These are phyloP conservation scores for Babylonia areolata DNA, from an alignment of 1,140 invertebrate species.

Conservation along the genomic window DNA sequence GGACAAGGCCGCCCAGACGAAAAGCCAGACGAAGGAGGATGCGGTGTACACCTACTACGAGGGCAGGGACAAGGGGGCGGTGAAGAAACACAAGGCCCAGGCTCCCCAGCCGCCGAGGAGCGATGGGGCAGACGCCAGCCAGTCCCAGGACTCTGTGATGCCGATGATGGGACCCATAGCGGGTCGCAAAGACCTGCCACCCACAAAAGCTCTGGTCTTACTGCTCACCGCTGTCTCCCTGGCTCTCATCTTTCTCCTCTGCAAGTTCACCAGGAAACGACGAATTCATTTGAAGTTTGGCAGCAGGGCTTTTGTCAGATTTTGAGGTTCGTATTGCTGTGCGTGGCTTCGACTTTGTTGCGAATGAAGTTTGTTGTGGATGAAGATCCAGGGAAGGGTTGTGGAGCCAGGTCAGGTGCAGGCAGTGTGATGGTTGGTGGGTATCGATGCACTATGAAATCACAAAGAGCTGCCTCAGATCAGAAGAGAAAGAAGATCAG, in stretches of 20 bases:
- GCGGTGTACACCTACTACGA: slow-evolving; percentile 52
- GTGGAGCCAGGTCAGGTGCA: no score
- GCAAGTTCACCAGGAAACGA: slow-evolving; percentile 61
- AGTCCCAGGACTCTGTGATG: not conserved
- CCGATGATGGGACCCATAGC: not conserved
- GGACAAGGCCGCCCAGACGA: slow-evolving; percentile 43
- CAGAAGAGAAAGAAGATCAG: no score
- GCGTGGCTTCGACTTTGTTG: no score
- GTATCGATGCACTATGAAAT: no score
- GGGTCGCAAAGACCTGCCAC: slow-evolving; percentile 32
- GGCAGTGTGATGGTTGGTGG: no score
- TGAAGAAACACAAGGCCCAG: slow-evolving; percentile 27
- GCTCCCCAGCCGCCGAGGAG: slow-evolving; percentile 15
- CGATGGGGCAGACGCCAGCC: not conserved
- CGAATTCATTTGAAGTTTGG: slow-evolving; percentile 60
- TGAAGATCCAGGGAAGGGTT: no score
- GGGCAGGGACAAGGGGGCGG: slow-evolving; percentile 32
- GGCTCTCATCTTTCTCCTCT: slow-evolving; percentile 62
- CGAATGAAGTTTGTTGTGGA: no score
- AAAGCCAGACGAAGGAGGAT: slow-evolving; percentile 49
- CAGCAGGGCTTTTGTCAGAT: slow-evolving; percentile 19
- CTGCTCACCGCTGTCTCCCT: slow-evolving; percentile 48
- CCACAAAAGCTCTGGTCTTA: slow-evolving; percentile 37
- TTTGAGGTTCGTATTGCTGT: no score
- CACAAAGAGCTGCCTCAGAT: no score